phyloP scores from a whole-genome alignment of 2,888 invertebrate species.

The Andrena fulva region DNA sequence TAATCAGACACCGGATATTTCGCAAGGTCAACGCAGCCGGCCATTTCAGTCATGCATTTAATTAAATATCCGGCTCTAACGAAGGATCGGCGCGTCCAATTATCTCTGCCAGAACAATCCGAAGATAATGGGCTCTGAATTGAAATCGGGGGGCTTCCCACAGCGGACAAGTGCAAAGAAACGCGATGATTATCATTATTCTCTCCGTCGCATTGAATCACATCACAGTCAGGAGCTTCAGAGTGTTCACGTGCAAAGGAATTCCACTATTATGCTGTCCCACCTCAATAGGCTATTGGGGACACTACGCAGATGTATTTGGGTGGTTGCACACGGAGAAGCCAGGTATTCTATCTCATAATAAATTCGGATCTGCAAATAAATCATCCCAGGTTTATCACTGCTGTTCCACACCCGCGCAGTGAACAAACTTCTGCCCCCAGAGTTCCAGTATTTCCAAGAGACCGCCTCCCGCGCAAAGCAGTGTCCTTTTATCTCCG shows the following conservation, averaged over 20 bases:
- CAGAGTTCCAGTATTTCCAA: background rate
- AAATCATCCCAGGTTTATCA: background rate
- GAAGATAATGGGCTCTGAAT: constrained; percentile 31
- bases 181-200: constrained; percentile 4
- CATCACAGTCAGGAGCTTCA: too few relatives aligned
- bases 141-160: constrained; percentile 16
- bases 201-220: background rate
- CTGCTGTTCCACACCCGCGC: background rate
- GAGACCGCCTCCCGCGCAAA: background rate
- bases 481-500: constrained; percentile 2
- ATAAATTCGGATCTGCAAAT: too few relatives aligned
- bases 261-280: too few relatives aligned
- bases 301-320: too few relatives aligned
- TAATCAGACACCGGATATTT: constrained; percentile 34
- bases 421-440: background rate
- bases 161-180: background rate
- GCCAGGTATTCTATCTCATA: too few relatives aligned
- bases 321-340: too few relatives aligned
- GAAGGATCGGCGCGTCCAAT: constrained; percentile 41
- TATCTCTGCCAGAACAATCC: constrained; percentile 33
- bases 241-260: too few relatives aligned
- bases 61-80: constrained; percentile 55
- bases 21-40: background rate
- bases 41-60: constrained; percentile 30
- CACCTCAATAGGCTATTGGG: too few relatives aligned